Conservation (phyloP, 2,888 invertebrate species). For the Drosophila flavopinicola region DNA sequence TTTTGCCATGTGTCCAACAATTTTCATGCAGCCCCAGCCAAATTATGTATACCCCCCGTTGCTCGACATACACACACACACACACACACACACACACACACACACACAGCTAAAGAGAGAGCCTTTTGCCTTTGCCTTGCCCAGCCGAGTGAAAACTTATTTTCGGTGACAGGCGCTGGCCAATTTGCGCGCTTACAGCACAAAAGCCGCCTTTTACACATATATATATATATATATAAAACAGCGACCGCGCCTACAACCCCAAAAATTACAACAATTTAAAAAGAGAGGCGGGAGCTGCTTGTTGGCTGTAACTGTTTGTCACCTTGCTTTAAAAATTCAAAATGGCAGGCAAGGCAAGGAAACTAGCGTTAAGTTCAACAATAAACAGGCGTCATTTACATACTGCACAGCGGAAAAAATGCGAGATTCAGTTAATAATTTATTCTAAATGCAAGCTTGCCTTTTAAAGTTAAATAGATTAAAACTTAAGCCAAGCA, state of each 20-base stretch:
- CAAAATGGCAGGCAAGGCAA: conserved; percentile 64
- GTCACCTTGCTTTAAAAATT: conserved; percentile 66
- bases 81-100: conserved; percentile 7
- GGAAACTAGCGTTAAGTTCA: conserved; percentile 66
- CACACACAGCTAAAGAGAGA: conserved; percentile 2
- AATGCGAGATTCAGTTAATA: too few relatives aligned
- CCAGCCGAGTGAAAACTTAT: conserved; percentile 60
- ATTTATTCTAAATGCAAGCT: too few relatives aligned
- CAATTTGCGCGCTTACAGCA: conserved; percentile 71
- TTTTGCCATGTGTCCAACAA: conserved; percentile 53
- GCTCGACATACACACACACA: conserved; percentile 9
- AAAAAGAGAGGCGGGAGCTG: background rate
- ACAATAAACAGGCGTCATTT: conserved; percentile 59
- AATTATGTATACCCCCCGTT: conserved; percentile 77
- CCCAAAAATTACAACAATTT: background rate
- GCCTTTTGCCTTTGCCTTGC: conserved; percentile 35
- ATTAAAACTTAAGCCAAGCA: too few relatives aligned
- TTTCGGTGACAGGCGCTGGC: conserved; percentile 66
- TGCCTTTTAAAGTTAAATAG: too few relatives aligned
- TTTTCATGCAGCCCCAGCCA: conserved; percentile 69
- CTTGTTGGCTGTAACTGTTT: conserved; percentile 21
- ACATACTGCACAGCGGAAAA: too few relatives aligned
- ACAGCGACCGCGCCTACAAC: conserved; percentile 38
- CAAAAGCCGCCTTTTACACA: conserved; percentile 51
- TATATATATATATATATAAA: conserved; percentile 18